Evolutionary conservation across 2,888 invertebrate genomes (phyloP), one percentile per base, ranked within the genome.

Genomic region (Trisateles emortualis): DNA sequence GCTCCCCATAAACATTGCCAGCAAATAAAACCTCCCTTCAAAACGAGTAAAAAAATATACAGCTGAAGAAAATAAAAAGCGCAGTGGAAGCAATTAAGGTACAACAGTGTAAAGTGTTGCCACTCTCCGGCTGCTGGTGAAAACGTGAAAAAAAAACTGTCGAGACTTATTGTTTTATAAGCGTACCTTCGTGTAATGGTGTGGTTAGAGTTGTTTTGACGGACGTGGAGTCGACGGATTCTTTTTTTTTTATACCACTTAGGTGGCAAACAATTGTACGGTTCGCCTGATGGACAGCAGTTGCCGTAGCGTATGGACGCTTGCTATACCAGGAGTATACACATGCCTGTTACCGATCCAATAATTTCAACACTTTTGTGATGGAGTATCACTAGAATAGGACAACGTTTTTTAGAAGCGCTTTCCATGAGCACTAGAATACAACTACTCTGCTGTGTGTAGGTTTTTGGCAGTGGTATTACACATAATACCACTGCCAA

Each of bases 31-130:
- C 50, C 55, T 32, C 35, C 55, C 52, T 39, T 42, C 45, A 52
- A 52, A 56, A 48, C 14, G 33, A 11, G 11, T 6, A 41, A 59
- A 33, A 59, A 62, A 62, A 63, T 52, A 58, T 58, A 68, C 59
- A 61, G 49, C 55, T 55, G 44, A 63, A 53, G 57, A 59, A 60
- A 62, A 59, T 64, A 68, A 68, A 72, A 72, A 69, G 55, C 61
- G 57, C 68, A 63, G 48, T 58, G 59, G 47, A 44, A 64, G 67
- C 69, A 71, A 71, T 71, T 71, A 71, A 52, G 54, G 66, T 33
- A 68, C 65, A 70, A 64, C 65, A 62, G 56, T 50, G 60, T 52
- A 32, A 58, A 74, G 74, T 74, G 76, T 72, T 68, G 72, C 76
- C 71, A 75, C 66, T 65, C 64, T 51, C 45, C 52, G 63, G 35